Percentiles rank a stretch among this genome's conserved stretches.
phyloP scores from a whole-genome alignment of 2,113 vertebrate genomes.

The Oryctolagus cuniculus region DNA sequence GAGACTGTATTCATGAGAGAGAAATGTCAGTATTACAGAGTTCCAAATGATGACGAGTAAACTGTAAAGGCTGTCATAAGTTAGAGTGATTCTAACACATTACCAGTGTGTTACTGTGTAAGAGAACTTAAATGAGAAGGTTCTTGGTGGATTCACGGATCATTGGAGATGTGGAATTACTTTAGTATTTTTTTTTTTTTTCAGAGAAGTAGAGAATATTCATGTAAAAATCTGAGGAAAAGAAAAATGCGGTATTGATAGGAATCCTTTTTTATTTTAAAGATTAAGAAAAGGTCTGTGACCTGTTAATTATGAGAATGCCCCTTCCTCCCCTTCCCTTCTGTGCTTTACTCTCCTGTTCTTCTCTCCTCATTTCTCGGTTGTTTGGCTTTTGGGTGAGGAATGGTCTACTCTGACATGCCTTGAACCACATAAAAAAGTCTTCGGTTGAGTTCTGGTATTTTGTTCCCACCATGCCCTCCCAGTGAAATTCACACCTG shows the following conservation, averaged over 20 bases:
- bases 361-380: background rate
- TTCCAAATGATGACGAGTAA: constrained; percentile 27
- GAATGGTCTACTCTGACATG: background rate
- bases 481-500: background rate
- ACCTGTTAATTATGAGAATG: constrained; percentile 71
- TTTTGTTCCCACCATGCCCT: background rate
- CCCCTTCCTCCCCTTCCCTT: no score
- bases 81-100: constrained; percentile 40
- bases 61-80: constrained; percentile 31
- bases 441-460: constrained; percentile 17
- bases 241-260: constrained; percentile 71
- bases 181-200: constrained; percentile 56
- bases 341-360: background rate
- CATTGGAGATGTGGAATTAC: constrained; percentile 61
- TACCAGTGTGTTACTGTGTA: background rate
- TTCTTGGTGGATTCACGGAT: constrained; percentile 74
- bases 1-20: constrained; percentile 54
- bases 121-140: constrained; percentile 71
- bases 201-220: constrained; percentile 63
- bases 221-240: constrained; percentile 64
- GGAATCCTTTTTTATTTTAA: constrained; percentile 71
- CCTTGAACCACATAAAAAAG: background rate
- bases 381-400: constrained; percentile 37
- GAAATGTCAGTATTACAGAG: constrained; percentile 47
- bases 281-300: constrained; percentile 77